Base-by-base conservation (phyloP, 2,888 invertebrate genomes). In the Aproaerema taeniolella region DNA sequence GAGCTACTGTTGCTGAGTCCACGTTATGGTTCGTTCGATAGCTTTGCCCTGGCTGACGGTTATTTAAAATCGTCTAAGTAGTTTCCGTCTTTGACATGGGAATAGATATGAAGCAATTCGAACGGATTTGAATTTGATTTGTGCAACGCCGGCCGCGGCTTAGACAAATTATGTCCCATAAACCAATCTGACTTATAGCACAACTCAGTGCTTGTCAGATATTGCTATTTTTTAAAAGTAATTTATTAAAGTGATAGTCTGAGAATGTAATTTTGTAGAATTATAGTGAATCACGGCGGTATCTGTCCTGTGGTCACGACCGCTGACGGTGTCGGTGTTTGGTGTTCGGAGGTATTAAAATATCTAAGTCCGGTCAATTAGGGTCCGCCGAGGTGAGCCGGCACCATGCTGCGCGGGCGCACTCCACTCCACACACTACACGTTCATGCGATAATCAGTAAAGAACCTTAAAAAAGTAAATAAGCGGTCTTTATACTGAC, bases 1-100 rank as follows among this genome's bases (percentile, higher is more conserved):
- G 67, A 69, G 81, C 83, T 81, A 81, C 83, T 71, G 78, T 61
- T 66, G 57, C 73, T 75, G 70, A 81, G 71, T 68, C 81, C 78
- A 69, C 81, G 55, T 78, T 83, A 82, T 79, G 57, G 77, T 56
- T 62, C 69, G 63, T 74, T 70, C 34, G 37, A 42, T 40, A 40
- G 31, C 35, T 35, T 16, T 28, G 16, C 10, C 12, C 29, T n/a
- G n/a, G 29, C 29, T 8, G 5, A 5, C 5, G 28, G 28, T 37
- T 37, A 15, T 30, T 37, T 37, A 30, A 28, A 35, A 35, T 31
- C 30, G 34, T 41, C 49, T 39, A 45, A 46, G n/a, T n/a, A n/a
- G n/a, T 48, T 49, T 47, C 41, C 43, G 47, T 38, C 46, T 25
- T 11, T 11, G 28, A 48, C 50, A 45, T 47, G 45, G 31, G 33